phyloP scores from a whole-genome alignment of 2,797 vertebrate species.

The Notoglanidium macrostoma region DNA sequence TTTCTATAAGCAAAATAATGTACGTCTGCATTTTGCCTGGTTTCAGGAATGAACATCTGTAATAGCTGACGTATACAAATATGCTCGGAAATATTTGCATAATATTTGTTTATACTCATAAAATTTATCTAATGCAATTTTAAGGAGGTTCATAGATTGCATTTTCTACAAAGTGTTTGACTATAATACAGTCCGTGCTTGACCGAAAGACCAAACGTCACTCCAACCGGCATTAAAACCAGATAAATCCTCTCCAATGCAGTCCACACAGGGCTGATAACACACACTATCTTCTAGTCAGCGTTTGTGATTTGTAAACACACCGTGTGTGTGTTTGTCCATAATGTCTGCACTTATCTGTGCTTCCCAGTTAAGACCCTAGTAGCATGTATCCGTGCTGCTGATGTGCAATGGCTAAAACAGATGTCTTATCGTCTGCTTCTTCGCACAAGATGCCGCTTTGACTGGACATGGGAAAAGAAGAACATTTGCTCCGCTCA shows the following conservation, averaged over 20 bases:
- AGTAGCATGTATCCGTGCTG: background rate
- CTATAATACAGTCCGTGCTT: background rate
- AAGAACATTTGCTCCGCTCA: slow-evolving; percentile 25
- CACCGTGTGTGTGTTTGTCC: background rate
- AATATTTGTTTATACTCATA: background rate
- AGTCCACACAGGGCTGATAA: background rate
- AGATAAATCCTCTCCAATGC: background rate
- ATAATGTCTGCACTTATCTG: background rate
- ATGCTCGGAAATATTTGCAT: background rate
- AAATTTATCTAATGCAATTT: background rate
- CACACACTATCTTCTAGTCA: background rate
- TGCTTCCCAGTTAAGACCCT: background rate
- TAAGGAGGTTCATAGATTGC: background rate
- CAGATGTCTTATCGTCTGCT: background rate
- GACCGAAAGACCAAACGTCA: background rate
- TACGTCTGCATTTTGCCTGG: background rate
- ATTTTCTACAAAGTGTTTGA: background rate
- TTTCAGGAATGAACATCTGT: background rate
- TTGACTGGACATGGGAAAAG: background rate
- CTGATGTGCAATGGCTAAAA: background rate
- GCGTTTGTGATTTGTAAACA: background rate
- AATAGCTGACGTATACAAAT: background rate
- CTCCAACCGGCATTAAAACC: background rate
- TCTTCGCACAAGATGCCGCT: background rate
- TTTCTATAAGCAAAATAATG: background rate